Evolutionary conservation across 2,888 invertebrate genomes (phyloP).

Genomic region (Eutolmus rufibarbis): DNA sequence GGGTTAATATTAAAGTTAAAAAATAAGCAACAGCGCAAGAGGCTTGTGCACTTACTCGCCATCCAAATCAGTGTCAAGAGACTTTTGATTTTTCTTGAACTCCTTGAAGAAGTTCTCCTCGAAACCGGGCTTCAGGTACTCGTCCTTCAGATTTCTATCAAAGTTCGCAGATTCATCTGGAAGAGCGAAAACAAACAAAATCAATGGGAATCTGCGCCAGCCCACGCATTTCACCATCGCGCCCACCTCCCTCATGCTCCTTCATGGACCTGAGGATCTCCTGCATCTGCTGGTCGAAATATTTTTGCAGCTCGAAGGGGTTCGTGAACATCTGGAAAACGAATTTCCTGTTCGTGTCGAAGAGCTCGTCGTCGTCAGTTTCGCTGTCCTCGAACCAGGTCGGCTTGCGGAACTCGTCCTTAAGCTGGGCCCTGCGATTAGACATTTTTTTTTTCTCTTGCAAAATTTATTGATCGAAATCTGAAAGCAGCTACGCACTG

Average conservation of each 20-base stretch:
- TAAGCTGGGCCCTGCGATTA: slow-evolving; percentile 44
- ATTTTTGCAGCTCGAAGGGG: slow-evolving; percentile 69
- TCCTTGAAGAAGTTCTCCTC: slow-evolving; percentile 57
- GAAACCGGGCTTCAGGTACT: slow-evolving; percentile 66
- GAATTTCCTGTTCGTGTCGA: slow-evolving; percentile 60
- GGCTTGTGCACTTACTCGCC: slow-evolving; percentile 63
- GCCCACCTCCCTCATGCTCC: slow-evolving; percentile 54
- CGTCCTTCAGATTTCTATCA: slow-evolving; percentile 63
- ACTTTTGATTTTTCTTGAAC: slow-evolving; percentile 55
- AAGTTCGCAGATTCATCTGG: slow-evolving; percentile 53
- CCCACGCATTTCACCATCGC: background rate
- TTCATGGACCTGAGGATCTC: slow-evolving; percentile 66
- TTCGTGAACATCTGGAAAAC: slow-evolving; percentile 68
- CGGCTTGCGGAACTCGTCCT: slow-evolving; percentile 62
- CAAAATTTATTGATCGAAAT: slow-evolving; percentile 6
- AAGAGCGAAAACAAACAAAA: background rate
- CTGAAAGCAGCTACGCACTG: slow-evolving; percentile 51
- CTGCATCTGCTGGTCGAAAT: slow-evolving; percentile 70
- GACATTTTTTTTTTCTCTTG: background rate
- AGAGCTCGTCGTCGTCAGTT: slow-evolving; percentile 62
- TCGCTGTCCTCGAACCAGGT: slow-evolving; percentile 63
- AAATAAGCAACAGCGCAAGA: too few species aligned
- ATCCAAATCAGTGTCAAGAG: slow-evolving; percentile 66
- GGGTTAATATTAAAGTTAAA: too few species aligned
- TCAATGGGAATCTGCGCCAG: background rate